Evolutionary conservation across 2,797 vertebrate species (phyloP).

Genomic region (Valencia hispanica): DNA sequence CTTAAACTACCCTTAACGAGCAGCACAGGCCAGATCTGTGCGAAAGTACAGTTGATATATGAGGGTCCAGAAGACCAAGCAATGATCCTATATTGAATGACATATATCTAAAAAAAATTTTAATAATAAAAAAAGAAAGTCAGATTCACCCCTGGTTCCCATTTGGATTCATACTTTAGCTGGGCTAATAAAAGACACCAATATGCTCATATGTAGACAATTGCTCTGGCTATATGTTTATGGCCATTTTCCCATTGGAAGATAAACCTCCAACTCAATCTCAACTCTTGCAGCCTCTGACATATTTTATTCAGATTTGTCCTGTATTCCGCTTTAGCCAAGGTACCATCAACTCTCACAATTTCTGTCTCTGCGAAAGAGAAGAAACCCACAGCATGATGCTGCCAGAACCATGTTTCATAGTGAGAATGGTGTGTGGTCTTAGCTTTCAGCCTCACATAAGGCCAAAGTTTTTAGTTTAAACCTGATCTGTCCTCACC

Average conservation of each 20-base stretch:
- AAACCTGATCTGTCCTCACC: neutral
- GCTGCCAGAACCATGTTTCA: neutral
- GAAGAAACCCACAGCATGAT: neutral
- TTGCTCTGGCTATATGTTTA: neutral
- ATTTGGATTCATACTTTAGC: neutral
- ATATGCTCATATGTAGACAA: neutral
- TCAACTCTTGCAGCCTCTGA: neutral
- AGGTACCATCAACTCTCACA: neutral
- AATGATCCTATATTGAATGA: neutral
- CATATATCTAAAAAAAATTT: too few species aligned
- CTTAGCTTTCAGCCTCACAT: too few species aligned
- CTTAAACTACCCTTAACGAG: conserved; percentile 51
- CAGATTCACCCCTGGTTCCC: neutral
- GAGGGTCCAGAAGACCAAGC: too few species aligned
- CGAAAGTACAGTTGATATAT: too few species aligned
- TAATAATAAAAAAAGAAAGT: neutral
- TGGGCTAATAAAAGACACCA: neutral
- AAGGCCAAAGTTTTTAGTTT: neutral
- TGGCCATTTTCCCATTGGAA: neutral
- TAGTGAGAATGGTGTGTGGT: neutral
- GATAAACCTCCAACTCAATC: neutral
- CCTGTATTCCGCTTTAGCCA: neutral
- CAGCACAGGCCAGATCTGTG: conserved; percentile 37
- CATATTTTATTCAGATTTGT: neutral
- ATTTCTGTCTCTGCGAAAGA: neutral